Percentiles rank a stretch among this genome's conserved stretches.
Evolutionary conservation across 2,113 vertebrate genomes (phyloP).

Genomic region (Parus major): DNA sequence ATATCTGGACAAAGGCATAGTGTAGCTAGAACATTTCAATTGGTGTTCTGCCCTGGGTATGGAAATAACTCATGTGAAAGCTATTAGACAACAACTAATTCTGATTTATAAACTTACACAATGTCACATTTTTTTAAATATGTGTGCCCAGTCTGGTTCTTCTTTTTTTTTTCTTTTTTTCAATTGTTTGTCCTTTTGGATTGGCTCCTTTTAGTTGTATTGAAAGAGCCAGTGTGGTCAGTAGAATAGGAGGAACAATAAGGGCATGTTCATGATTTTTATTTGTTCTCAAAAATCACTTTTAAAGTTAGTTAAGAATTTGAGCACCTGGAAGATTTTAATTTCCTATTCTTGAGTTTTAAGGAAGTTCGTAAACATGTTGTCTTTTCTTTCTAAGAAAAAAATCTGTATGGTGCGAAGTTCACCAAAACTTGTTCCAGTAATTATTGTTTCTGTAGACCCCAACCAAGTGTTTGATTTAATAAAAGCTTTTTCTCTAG

Average conservation of each 20-base stretch:
- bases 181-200: neutral
- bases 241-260: neutral
- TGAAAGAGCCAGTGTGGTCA: neutral
- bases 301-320: neutral
- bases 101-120: neutral
- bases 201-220: neutral
- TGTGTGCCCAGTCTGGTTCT: neutral
- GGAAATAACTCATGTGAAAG: neutral
- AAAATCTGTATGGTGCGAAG: neutral
- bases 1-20: neutral
- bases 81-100: neutral
- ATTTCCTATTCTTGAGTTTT: neutral
- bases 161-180: neutral
- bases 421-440: neutral
- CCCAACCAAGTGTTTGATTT: neutral
- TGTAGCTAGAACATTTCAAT: neutral
- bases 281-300: neutral
- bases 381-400: constrained; percentile 5
- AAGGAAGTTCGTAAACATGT: neutral
- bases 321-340: neutral
- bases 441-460: neutral
- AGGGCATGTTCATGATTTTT: neutral
- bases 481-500: neutral
- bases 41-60: neutral
- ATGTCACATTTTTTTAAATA: neutral